Evolutionary conservation across 2,888 invertebrate species (phyloP).

Genomic region (Cantharis lateralis): DNA sequence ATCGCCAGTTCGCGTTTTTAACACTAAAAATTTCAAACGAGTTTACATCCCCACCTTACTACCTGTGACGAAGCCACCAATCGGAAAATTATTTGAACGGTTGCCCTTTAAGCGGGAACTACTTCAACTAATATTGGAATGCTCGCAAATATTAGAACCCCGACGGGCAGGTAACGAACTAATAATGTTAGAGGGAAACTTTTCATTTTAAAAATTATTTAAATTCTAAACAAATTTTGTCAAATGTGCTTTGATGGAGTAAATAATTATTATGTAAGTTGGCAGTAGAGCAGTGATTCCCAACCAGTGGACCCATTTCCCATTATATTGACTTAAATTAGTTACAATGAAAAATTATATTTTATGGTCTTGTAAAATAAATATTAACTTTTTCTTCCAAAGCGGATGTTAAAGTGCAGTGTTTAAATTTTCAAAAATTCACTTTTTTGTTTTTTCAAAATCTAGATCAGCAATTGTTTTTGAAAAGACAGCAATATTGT

Average conservation of each 20-base stretch:
- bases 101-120: conserved; percentile 23
- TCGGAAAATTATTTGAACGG: conserved; percentile 31
- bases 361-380: no score
- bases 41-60: conserved; percentile 50
- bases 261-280: not conserved
- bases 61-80: conserved; percentile 45
- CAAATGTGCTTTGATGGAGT: not conserved
- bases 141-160: conserved; percentile 14
- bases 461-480: no score
- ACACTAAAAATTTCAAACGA: conserved; percentile 57
- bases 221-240: not conserved
- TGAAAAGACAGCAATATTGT: no score
- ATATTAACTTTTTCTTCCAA: no score
- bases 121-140: conserved; percentile 27
- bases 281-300: not conserved
- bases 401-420: no score
- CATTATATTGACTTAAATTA: no score
- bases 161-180: conserved; percentile 33
- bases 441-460: no score
- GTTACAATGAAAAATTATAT: no score
- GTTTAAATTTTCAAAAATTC: no score
- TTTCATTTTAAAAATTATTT: not conserved
- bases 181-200: not conserved
- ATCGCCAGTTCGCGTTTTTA: conserved; percentile 52
- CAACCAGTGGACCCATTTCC: not conserved